Percentiles rank a stretch among this genome's conserved stretches.
Conservation (phyloP, 92 coral and sea anemone genomes). For the Phenganax subtilis region DNA sequence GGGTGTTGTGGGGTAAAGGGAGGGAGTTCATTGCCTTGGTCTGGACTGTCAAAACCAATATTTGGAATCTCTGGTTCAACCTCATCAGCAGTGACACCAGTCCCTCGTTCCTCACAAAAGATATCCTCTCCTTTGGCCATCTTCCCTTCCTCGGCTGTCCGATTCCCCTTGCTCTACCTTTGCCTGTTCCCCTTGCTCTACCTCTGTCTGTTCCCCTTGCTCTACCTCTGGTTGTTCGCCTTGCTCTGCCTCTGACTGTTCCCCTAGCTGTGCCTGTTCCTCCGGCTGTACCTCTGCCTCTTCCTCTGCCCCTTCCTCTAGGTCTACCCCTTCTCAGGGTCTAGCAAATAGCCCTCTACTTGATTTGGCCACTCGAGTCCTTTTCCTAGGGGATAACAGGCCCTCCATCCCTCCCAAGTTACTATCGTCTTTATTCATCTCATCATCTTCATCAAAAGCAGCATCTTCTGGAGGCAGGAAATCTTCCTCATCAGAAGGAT, state of each 20-base stretch:
- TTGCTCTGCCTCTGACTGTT: no score
- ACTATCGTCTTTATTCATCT: not conserved
- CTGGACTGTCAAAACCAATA: constrained; percentile 46
- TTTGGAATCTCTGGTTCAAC: not conserved
- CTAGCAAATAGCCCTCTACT: not conserved
- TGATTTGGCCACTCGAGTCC: not conserved
- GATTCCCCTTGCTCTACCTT: not conserved
- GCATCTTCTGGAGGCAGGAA: no score
- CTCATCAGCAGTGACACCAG: not conserved
- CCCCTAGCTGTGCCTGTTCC: no score
- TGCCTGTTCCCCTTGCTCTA: not conserved
- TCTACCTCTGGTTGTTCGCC: no score
- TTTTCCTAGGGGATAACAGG: not conserved
- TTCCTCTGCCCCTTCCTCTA: no score
- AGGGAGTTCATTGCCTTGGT: constrained; percentile 42
- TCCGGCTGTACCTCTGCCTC: no score
- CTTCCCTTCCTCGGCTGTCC: not conserved
- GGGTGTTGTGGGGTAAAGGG: constrained; percentile 47
- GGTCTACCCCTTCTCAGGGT: no score
- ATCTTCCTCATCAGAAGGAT: not conserved
- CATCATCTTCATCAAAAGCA: no score
- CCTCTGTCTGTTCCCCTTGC: not conserved
- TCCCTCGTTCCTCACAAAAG: constrained; percentile 30
- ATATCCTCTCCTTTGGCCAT: constrained; percentile 6
- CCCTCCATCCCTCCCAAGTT: not conserved